These are phyloP conservation scores for Nothoprocta pentlandii DNA, from an alignment of 2,113 vertebrate species.

Conservation along the genomic window DNA sequence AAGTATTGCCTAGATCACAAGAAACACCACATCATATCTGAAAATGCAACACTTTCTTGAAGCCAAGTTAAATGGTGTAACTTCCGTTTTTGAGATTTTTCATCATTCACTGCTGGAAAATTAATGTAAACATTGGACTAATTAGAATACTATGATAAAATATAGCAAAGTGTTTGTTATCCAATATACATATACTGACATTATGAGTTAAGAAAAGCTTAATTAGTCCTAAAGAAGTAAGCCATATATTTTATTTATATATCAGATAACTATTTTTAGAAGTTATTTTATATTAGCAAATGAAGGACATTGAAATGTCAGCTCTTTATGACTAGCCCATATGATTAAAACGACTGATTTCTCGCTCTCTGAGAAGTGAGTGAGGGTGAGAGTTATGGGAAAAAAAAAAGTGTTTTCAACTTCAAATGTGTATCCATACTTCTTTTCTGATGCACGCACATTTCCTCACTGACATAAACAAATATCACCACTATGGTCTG, in stretches of 20 bases:
- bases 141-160: background rate
- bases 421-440: background rate
- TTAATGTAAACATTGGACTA: slow-evolving; percentile 20
- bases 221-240: slow-evolving; percentile 2
- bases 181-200: background rate
- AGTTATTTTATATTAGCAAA: slow-evolving; percentile 11
- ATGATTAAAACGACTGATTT: background rate
- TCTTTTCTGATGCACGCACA: background rate
- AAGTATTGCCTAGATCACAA: slow-evolving; percentile 14
- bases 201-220: background rate
- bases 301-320: background rate
- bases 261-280: background rate
- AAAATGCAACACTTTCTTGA: slow-evolving; percentile 8
- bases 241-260: background rate
- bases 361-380: background rate
- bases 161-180: slow-evolving; percentile 19
- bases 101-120: slow-evolving; percentile 20
- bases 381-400: background rate
- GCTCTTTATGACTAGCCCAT: background rate
- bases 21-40: background rate
- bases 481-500: background rate
- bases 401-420: background rate
- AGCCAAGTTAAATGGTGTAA: slow-evolving; percentile 21
- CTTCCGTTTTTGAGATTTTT: slow-evolving; percentile 38
- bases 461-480: background rate